Conservation (phyloP, 2,797 vertebrate genomes). For the Trachops cirrhosus region DNA sequence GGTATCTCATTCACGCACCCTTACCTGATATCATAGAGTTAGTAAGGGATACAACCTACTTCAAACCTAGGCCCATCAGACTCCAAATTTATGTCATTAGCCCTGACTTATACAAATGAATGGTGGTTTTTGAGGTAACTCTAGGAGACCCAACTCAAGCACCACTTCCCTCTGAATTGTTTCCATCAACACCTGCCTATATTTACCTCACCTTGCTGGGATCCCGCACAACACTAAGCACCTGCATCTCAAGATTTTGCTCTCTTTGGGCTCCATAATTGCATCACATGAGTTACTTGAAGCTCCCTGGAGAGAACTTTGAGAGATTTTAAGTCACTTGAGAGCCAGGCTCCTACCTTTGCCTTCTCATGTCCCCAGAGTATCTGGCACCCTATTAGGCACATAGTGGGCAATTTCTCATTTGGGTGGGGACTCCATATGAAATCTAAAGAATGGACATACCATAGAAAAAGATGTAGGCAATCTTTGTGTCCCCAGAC, state of each 20-base stretch:
- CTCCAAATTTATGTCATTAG: neutral
- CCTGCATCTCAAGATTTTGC: neutral
- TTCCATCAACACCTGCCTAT: neutral
- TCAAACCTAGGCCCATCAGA: neutral
- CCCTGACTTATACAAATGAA: neutral
- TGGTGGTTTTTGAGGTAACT: neutral
- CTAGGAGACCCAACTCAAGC: neutral
- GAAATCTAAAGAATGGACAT: neutral
- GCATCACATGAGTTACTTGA: neutral
- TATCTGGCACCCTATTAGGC: neutral
- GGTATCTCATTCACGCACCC: neutral
- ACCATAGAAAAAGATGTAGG: neutral
- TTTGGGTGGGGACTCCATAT: neutral
- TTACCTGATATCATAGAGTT: neutral
- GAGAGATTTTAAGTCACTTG: neutral
- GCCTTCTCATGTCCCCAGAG: neutral
- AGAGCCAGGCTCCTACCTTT: neutral
- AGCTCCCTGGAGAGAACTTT: conserved; percentile 8
- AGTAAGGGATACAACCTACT: neutral
- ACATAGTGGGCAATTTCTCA: neutral
- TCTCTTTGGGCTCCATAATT: neutral
- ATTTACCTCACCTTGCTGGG: neutral
- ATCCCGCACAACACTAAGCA: neutral
- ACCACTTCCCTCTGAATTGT: neutral
- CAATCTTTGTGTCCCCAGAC: neutral